Percentiles rank a stretch among this genome's conserved stretches.
Evolutionary conservation across 64 coral and sea anemone species (phyloP).

Genomic region (Anthopleura sola): DNA sequence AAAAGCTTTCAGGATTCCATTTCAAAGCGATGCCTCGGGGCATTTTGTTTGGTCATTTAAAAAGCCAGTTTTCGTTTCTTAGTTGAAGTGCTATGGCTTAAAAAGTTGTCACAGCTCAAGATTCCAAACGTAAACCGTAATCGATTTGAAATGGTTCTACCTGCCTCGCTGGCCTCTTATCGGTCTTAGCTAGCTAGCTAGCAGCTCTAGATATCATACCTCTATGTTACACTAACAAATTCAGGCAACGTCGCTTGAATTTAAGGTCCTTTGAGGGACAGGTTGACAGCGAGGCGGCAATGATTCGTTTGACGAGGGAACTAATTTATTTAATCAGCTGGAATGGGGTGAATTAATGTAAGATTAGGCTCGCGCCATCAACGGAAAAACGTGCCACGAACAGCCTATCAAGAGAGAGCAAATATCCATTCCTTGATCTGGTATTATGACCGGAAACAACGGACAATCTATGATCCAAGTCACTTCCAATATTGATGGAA

Average conservation of each 20-base stretch:
- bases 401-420: background rate
- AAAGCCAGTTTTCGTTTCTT: background rate
- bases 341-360: background rate
- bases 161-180: background rate
- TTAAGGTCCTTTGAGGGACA: background rate
- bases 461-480: background rate
- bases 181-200: background rate
- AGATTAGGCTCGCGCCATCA: slow-evolving; percentile 2
- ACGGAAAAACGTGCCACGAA: background rate
- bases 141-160: too few species aligned
- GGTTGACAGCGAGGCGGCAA: background rate
- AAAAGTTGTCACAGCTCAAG: background rate
- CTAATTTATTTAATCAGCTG: slow-evolving; percentile 28
- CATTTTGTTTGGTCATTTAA: background rate
- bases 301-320: background rate
- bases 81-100: background rate
- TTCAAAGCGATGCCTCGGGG: background rate
- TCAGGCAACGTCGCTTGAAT: background rate
- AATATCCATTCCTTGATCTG: background rate
- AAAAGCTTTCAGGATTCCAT: background rate
- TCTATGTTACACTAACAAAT: background rate
- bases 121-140: background rate
- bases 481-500: slow-evolving; percentile 12
- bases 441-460: background rate
- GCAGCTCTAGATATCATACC: background rate